Conservation (phyloP, 2,113 vertebrate genomes). For the Hylia prasina region DNA sequence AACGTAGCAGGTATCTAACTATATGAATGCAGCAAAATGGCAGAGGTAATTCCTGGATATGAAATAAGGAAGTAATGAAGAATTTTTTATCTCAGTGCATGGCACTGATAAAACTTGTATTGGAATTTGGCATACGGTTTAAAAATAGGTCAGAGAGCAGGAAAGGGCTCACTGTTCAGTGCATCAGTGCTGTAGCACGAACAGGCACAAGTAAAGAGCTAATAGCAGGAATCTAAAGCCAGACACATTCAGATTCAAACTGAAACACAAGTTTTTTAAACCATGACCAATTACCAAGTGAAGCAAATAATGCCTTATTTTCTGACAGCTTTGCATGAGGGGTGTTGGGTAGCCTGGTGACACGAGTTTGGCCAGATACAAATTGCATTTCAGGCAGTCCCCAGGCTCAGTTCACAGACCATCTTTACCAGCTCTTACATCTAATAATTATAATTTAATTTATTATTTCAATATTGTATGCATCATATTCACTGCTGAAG, state of each 20-base stretch:
- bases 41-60: neutral
- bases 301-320: neutral
- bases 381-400: neutral
- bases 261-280: neutral
- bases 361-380: neutral
- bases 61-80: neutral
- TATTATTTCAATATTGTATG: neutral
- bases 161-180: neutral
- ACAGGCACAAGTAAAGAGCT: neutral
- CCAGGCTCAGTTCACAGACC: neutral
- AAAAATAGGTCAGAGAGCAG: neutral
- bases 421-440: neutral
- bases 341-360: neutral
- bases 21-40: neutral
- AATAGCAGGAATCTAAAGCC: neutral
- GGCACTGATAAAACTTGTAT: neutral
- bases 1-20: neutral
- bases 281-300: neutral
- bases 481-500: neutral
- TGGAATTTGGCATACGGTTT: neutral
- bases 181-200: neutral
- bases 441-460: neutral
- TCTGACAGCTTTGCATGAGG: neutral
- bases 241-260: neutral
- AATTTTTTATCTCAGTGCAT: neutral